phyloP scores from a whole-genome alignment of 2,113 vertebrate species.

The Melanostigma gelatinosum region DNA sequence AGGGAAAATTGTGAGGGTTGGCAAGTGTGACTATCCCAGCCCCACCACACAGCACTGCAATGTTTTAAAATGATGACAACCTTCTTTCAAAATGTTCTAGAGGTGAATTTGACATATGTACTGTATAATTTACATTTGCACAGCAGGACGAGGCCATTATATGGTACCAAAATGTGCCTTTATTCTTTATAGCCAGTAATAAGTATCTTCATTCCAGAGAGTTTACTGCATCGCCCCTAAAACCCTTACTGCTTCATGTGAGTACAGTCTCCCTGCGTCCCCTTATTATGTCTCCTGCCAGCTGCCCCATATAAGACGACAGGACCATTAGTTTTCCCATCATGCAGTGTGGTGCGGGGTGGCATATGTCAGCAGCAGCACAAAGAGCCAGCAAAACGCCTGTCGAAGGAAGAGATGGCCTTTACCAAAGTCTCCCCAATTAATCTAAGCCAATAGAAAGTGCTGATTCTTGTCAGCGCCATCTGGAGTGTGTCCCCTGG shows the following conservation, averaged over 20 bases:
- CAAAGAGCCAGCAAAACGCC: slow-evolving; percentile 71
- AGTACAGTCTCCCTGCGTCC: slow-evolving; percentile 17
- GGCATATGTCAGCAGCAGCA: slow-evolving; percentile 73
- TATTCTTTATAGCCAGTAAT: slow-evolving; percentile 18
- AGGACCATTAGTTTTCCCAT: slow-evolving; percentile 73
- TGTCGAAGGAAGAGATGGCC: slow-evolving; percentile 66
- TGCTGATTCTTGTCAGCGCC: slow-evolving; percentile 68
- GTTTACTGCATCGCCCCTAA: slow-evolving; percentile 10
- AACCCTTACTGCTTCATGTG: slow-evolving; percentile 19
- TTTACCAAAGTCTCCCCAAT: slow-evolving; percentile 71
- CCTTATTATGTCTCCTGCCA: slow-evolving; percentile 33
- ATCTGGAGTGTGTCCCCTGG: slow-evolving; percentile 71
- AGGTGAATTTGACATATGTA: slow-evolving; percentile 9
- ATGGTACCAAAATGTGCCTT: not conserved
- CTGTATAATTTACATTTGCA: not conserved
- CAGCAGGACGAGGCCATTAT: not conserved
- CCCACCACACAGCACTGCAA: not conserved
- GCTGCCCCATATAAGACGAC: slow-evolving; percentile 43
- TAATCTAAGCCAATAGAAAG: slow-evolving; percentile 73
- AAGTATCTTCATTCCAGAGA: slow-evolving; percentile 3
- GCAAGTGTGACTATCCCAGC: not conserved
- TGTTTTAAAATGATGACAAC: not conserved
- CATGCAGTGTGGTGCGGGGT: slow-evolving; percentile 59
- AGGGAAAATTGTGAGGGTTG: not conserved
- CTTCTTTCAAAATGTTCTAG: slow-evolving; percentile 8